Base-by-base conservation (phyloP, 2,113 vertebrate genomes). In the Dissostichus mawsoni region DNA sequence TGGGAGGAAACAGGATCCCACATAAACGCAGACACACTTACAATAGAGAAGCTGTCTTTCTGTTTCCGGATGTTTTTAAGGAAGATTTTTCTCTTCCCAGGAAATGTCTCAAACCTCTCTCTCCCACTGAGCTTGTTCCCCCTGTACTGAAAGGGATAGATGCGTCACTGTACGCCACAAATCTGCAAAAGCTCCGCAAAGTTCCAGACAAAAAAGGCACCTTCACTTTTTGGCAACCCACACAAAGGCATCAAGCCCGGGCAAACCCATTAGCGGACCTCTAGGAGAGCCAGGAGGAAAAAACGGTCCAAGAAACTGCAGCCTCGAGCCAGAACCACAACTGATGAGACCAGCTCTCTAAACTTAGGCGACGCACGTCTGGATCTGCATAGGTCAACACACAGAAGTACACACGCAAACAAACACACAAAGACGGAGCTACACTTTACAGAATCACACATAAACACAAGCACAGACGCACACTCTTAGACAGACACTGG, bases 271-370 rank as follows among this genome's bases (percentile, higher is more conserved):
- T 87, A 84, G 85, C 29, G 3, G 61, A 78, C 81, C 20, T 10
- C 69, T 41, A 57, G 75, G 64, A 64, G 70, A 70, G 80, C 80
- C 67, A 84, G 77, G 66, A 80, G 80, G 82, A 86, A 83, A 29
- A 41, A 74, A 53, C 4, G 50, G 66, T 78, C 62, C 67, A 55
- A 76, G 36, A 55, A 52, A 36, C 53, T 53, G 71, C 68, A 68
- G 45, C 1, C 41, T 48, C 10, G 13, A 74, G 85, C 66, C 84
- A 82, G 74, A 82, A 90, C 89, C 85, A 70, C 81, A 82, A 81
- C 80, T 77, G 80, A 89, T 80, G 87, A 82, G 79, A 82, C 65
- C 78, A 76, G 65, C 69, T 65, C 69, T 86, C 90, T 84, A 90
- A 89, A 93, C 77, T 84, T 83, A 91, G 90, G 68, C 74, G 52